These are phyloP conservation scores for Stigmatopora argus DNA, from an alignment of 2,113 vertebrate genomes.

Conservation along the genomic window DNA sequence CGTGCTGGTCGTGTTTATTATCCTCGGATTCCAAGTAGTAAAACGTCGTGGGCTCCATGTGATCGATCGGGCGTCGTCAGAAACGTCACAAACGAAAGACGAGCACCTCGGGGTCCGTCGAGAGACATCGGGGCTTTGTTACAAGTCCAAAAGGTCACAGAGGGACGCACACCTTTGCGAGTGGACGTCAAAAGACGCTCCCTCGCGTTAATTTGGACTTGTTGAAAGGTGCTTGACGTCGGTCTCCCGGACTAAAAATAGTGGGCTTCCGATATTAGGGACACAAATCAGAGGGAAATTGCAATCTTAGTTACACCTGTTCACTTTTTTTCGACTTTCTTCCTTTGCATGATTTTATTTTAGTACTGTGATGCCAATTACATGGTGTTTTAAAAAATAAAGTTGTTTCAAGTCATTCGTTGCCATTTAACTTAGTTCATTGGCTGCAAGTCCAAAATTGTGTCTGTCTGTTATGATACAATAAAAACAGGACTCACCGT, in stretches of 20 bases:
- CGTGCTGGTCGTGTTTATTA: neutral
- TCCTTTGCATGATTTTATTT: no score
- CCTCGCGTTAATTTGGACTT: neutral
- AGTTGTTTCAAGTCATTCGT: no score
- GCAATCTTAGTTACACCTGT: no score
- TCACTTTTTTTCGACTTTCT: no score
- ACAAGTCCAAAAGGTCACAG: neutral
- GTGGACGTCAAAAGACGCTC: neutral
- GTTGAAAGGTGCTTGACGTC: neutral
- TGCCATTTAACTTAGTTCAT: no score
- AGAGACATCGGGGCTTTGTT: neutral
- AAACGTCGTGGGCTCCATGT: neutral
- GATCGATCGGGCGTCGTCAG: neutral
- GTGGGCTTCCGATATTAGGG: neutral
- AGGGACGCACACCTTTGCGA: neutral
- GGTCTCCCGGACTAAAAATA: neutral
- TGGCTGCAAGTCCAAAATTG: no score
- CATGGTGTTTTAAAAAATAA: no score
- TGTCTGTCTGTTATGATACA: no score
- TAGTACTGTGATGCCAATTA: no score
- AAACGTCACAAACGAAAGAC: conserved; percentile 1
- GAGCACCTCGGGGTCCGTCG: neutral
- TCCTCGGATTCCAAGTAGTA: neutral
- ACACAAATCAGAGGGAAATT: neutral
- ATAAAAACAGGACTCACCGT: no score